These are phyloP conservation scores for Lipophrys pholis DNA, from an alignment of 2,113 vertebrate genomes.

Conservation along the genomic window DNA sequence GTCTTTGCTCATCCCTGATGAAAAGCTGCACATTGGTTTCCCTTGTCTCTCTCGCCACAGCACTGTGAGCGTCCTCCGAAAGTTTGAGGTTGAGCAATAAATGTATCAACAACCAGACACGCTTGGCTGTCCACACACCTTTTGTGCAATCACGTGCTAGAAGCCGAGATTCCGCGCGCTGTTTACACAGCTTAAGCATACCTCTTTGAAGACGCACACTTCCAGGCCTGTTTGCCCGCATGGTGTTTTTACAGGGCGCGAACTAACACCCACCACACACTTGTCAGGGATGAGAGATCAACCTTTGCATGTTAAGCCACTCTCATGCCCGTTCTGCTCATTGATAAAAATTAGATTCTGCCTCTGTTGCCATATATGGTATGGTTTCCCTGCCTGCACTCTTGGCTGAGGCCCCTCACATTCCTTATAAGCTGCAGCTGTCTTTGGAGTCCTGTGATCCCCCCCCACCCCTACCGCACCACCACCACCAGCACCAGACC, in stretches of 20 bases:
- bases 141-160: conserved; percentile 30
- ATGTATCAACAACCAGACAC: conserved; percentile 11
- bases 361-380: conserved; percentile 98
- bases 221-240: conserved; percentile 25
- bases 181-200: conserved; percentile 54
- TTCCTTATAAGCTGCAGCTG: conserved; percentile 98
- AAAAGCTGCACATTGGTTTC: not conserved
- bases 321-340: conserved; percentile 81
- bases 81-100: conserved; percentile 28
- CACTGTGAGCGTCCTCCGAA: conserved; percentile 4
- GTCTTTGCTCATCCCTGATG: not conserved
- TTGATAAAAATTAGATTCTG: conserved; percentile 97
- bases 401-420: conserved; percentile 92
- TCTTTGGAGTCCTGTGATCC: conserved; percentile 88
- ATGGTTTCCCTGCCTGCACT: conserved; percentile 91
- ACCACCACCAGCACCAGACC: not conserved
- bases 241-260: conserved; percentile 51
- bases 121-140: conserved; percentile 20
- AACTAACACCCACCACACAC: conserved; percentile 42
- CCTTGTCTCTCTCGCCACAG: not conserved
- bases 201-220: conserved; percentile 54
- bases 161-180: conserved; percentile 30
- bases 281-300: conserved; percentile 58
- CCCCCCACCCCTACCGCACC: conserved; percentile 9
- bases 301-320: conserved; percentile 66